A percentile compares a stretch with the other conserved stretches of the same genome.
These are phyloP conservation scores for Gavia stellata DNA, from an alignment of 2,113 vertebrate genomes.

Conservation along the genomic window DNA sequence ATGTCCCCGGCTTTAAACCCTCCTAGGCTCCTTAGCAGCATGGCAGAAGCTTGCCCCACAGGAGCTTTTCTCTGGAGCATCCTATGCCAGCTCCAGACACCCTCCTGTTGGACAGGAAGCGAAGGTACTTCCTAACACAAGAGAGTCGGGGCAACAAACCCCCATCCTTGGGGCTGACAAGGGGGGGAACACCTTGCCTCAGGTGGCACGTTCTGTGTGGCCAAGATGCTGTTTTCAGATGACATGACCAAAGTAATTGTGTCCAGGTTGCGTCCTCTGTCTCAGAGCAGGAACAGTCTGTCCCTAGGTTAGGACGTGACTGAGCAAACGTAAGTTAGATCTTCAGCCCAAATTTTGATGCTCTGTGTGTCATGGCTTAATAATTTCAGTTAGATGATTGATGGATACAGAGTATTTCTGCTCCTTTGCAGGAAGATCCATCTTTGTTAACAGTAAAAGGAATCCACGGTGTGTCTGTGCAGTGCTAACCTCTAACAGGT, in stretches of 20 bases:
- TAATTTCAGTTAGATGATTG: not conserved
- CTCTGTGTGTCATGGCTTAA: not conserved
- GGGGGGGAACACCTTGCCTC: not conserved
- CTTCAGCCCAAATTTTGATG: not conserved
- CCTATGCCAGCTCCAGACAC: accelerated
- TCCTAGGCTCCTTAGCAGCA: not conserved
- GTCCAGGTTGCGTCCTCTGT: not conserved
- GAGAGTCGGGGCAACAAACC: not conserved
- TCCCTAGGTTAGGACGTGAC: not conserved
- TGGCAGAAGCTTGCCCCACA: not conserved
- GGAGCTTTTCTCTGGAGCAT: not conserved
- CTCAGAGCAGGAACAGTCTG: not conserved
- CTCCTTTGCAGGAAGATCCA: not conserved
- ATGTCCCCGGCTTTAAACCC: not conserved
- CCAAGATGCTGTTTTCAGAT: not conserved
- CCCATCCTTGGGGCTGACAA: not conserved
- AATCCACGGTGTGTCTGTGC: not conserved
- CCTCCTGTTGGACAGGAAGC: not conserved
- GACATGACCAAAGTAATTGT: not conserved
- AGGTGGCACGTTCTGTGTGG: not conserved
- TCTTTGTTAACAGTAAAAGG: not conserved
- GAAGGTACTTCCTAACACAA: not conserved
- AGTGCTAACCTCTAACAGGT: not conserved
- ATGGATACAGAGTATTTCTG: not conserved
- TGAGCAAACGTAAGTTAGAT: not conserved